These are phyloP conservation scores for Tylochromis polylepis DNA, from an alignment of 2,113 vertebrate species.

Conservation along the genomic window DNA sequence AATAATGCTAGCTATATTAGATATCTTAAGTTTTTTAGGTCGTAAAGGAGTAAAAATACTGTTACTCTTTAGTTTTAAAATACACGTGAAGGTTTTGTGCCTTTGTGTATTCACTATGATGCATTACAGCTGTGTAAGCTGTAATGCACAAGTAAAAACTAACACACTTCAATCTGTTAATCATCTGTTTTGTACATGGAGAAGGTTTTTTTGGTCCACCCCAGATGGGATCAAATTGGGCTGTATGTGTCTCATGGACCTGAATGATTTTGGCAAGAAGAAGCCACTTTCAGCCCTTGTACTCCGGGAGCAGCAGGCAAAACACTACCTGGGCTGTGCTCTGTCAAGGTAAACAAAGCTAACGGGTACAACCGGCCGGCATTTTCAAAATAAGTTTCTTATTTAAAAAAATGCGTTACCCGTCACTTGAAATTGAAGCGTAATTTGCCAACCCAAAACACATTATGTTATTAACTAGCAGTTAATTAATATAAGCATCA, in stretches of 20 bases:
- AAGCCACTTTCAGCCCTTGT: background rate
- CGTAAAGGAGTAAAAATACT: background rate
- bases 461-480: rapidly evolving
- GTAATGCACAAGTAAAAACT: background rate
- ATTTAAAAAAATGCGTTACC: rapidly evolving
- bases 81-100: rapidly evolving
- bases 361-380: rapidly evolving
- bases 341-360: background rate
- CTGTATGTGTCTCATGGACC: background rate
- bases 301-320: background rate
- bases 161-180: background rate
- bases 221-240: background rate
- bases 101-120: background rate
- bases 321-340: background rate
- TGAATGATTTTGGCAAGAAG: background rate
- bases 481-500: too few species aligned
- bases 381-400: background rate
- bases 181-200: background rate
- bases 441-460: background rate
- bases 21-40: background rate
- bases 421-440: rapidly evolving
- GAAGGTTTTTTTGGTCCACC: background rate
- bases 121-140: background rate
- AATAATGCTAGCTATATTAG: background rate
- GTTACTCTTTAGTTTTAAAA: background rate